Evolutionary conservation across 2,888 invertebrate genomes (phyloP).

Genomic region (Ormyrus nitidulus): DNA sequence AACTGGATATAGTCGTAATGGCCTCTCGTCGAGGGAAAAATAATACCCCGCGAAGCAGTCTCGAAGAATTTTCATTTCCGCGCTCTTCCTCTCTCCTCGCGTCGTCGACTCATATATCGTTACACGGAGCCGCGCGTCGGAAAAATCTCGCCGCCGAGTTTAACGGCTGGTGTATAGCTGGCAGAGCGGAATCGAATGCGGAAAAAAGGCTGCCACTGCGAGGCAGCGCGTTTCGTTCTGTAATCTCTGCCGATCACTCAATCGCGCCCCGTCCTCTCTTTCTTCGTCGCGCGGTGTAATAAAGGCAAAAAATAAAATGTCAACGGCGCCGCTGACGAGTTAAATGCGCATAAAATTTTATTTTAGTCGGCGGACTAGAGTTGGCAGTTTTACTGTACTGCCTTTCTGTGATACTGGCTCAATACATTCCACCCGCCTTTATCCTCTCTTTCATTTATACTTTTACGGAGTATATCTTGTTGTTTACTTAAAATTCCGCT

Average conservation of each 20-base stretch:
- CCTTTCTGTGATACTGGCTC: too few species aligned
- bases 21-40: too few species aligned
- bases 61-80: too few species aligned
- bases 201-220: not conserved
- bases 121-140: not conserved
- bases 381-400: too few species aligned
- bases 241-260: not conserved
- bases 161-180: slow-evolving; percentile 15
- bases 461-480: too few species aligned
- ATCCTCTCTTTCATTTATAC: too few species aligned
- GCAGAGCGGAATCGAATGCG: not conserved
- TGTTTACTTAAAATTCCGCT: too few species aligned
- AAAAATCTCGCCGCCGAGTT: slow-evolving; percentile 38
- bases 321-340: slow-evolving; percentile 13
- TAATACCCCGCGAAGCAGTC: too few species aligned
- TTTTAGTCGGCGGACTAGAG: not conserved
- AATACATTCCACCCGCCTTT: too few species aligned
- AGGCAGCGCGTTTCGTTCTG: not conserved
- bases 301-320: slow-evolving; percentile 31
- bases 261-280: not conserved
- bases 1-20: too few species aligned
- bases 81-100: not conserved
- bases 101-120: not conserved
- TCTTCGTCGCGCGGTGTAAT: not conserved
- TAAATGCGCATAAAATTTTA: slow-evolving; percentile 27